Evolutionary conservation across 2,888 invertebrate species (phyloP), one percentile per base, ranked within the genome.

Genomic region (Sesia apiformis): DNA sequence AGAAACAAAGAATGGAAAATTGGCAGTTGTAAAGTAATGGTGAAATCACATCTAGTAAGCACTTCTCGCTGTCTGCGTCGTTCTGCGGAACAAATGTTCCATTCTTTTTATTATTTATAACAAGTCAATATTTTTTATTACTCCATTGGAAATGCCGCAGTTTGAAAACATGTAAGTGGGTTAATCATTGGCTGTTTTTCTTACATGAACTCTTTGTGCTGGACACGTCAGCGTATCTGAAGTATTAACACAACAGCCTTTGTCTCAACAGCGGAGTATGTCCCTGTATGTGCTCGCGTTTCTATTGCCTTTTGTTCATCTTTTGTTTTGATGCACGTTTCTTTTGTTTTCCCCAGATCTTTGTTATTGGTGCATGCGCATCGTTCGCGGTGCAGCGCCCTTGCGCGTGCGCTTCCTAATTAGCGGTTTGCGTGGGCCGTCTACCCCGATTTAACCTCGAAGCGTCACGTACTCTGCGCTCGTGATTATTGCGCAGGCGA

Each of bases 381-480:
- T 68, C 70, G 70, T 69, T 65, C 56, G 66, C 70, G 72, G 76
- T 81, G 84, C 83, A 82, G 78, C 79, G 83, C 81, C 77, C 81
- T 80, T 83, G 84, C 78, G 79, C 79, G 76, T 71, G 81, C 84
- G 78, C 79, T 82, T 84, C 82, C 84, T 85, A 87, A 86, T 88
- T 86, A 88, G 81, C 76, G 78, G 68, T 66, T 59, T 71, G 75
- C 77, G 82, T 82, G 77, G 81, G 80, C 72, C 63, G 80, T 64
- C 61, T 74, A 77, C 71, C 74, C 80, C 71, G 82, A 80, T 83
- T 81, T 84, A 81, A 81, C 82, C 77, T 81, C 78, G 70, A 66
- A 65, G 66, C 81, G 78, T 82, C 79, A 82, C 78, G 77, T 66
- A 66, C 62, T 57, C 70, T 63, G 66, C 70, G 62, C 66, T 61